These are phyloP conservation scores for Synanthedon andrenaeformis DNA, from an alignment of 2,888 invertebrate genomes.

Conservation along the genomic window DNA sequence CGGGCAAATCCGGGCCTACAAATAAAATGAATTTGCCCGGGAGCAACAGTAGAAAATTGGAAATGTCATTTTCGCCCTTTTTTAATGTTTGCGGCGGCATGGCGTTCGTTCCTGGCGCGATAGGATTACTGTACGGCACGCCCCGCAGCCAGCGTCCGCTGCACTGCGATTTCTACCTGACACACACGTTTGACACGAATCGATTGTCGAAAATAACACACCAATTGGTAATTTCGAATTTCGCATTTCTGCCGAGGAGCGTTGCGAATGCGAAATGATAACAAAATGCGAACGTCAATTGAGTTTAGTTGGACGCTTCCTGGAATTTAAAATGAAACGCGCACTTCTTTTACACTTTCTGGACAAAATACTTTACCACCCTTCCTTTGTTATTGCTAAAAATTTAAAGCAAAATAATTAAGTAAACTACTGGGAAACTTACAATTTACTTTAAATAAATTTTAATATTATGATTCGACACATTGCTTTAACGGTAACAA, in stretches of 20 bases:
- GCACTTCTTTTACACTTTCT: too few relatives aligned
- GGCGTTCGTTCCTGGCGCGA: constrained; percentile 15
- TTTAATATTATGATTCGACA: too few relatives aligned
- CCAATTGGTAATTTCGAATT: constrained; percentile 41
- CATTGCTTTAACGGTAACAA: too few relatives aligned
- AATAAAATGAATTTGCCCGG: constrained; percentile 65
- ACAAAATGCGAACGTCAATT: not conserved
- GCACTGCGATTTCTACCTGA: constrained; percentile 33
- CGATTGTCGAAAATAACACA: constrained; percentile 40
- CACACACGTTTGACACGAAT: constrained; percentile 39
- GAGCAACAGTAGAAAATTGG: constrained; percentile 70
- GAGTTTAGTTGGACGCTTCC: not conserved
- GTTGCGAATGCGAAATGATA: not conserved
- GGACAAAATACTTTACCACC: too few relatives aligned
- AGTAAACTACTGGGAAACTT: too few relatives aligned
- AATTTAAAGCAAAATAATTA: too few relatives aligned
- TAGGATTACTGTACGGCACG: constrained; percentile 7
- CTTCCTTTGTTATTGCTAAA: too few relatives aligned
- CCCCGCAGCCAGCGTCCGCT: constrained; percentile 32
- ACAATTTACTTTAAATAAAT: too few relatives aligned
- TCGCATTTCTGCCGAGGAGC: constrained; percentile 6
- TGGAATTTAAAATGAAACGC: not conserved
- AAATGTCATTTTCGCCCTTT: constrained; percentile 72
- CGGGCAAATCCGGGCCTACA: constrained; percentile 59
- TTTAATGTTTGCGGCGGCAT: constrained; percentile 62